A percentile compares a stretch with the other conserved stretches of the same genome.
Conservation (phyloP, 1,140 invertebrate species). For the Drosophila pectinifera region DNA sequence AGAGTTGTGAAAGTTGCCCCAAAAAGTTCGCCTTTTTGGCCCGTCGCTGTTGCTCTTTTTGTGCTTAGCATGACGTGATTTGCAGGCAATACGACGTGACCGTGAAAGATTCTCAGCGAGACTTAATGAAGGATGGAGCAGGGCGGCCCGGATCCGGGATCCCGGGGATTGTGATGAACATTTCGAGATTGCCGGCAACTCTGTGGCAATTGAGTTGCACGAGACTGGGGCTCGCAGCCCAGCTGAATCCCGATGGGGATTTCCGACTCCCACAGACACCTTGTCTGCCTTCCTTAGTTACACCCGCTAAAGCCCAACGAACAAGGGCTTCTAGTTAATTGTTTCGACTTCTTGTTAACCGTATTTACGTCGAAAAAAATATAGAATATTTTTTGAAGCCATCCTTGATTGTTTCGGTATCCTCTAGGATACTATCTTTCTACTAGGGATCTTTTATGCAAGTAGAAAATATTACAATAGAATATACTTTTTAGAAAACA, state of each 20-base stretch:
- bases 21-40: conserved; percentile 30
- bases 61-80: conserved; percentile 65
- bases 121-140: conserved; percentile 28
- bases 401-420: background rate
- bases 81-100: conserved; percentile 70
- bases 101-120: conserved; percentile 62
- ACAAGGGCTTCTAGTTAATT: conserved; percentile 2
- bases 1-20: conserved; percentile 58
- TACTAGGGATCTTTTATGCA: no score
- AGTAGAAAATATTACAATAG: no score
- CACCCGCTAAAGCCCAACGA: background rate
- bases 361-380: background rate
- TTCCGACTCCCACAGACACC: background rate
- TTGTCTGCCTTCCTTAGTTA: conserved; percentile 7
- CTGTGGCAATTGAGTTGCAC: conserved; percentile 27
- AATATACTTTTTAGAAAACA: no score
- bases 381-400: background rate
- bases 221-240: background rate
- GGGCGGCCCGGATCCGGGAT: background rate
- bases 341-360: background rate
- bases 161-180: conserved; percentile 6
- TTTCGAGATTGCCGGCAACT: conserved; percentile 22
- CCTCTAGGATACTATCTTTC: no score
- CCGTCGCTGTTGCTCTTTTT: conserved; percentile 29
- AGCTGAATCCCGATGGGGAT: conserved; percentile 7